Percentiles rank a stretch among this genome's conserved stretches.
phyloP scores from a whole-genome alignment of 2,113 vertebrate genomes.

The Melanocharis versteri region DNA sequence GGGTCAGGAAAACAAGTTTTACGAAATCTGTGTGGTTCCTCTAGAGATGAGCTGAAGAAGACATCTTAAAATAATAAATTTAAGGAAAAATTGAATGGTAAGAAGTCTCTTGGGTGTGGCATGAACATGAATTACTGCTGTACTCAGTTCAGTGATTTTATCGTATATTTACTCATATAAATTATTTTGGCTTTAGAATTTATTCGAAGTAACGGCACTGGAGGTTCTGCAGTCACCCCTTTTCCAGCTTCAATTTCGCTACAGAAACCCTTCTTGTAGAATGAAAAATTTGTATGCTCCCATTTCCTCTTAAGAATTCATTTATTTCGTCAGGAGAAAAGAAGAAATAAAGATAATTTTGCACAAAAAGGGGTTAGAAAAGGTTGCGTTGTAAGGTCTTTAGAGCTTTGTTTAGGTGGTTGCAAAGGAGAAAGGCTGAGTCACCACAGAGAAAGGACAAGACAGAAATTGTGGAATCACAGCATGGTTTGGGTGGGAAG shows the following conservation, averaged over 20 bases:
- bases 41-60: background rate
- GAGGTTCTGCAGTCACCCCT: background rate
- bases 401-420: background rate
- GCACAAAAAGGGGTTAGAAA: background rate
- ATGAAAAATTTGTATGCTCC: background rate
- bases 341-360: background rate
- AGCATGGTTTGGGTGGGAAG: background rate
- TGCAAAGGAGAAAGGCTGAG: background rate
- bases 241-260: background rate
- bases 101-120: background rate
- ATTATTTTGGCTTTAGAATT: background rate
- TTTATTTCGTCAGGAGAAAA: background rate
- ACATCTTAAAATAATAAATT: background rate
- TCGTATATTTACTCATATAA: background rate
- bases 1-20: background rate
- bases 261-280: background rate
- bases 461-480: background rate
- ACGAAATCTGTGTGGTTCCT: background rate
- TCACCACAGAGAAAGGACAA: background rate
- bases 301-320: background rate
- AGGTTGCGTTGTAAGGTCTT: background rate
- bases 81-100: background rate
- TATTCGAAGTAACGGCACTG: background rate
- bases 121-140: background rate
- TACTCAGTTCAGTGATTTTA: background rate